Percentiles rank a stretch among this genome's conserved stretches.
These are phyloP conservation scores for Pluvianellus socialis DNA, from an alignment of 2,113 vertebrate species.

Conservation along the genomic window DNA sequence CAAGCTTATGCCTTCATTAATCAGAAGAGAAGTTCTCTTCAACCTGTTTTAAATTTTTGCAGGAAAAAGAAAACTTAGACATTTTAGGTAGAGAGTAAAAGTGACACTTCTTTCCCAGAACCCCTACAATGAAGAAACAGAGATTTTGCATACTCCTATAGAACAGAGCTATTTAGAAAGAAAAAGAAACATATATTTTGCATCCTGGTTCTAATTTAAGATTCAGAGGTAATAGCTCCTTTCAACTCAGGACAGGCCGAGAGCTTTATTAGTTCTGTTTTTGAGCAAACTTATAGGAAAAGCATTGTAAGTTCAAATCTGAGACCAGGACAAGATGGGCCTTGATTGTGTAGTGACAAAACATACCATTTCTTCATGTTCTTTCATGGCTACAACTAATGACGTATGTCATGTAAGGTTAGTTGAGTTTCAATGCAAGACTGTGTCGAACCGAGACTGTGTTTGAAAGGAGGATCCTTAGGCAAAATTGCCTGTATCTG, in stretches of 20 bases:
- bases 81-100: not conserved
- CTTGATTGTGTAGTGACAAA: not conserved
- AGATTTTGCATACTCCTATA: not conserved
- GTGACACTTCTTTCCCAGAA: not conserved
- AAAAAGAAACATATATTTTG: not conserved
- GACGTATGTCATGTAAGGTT: not conserved
- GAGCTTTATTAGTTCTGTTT: not conserved
- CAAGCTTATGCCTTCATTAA: slow-evolving; percentile 27
- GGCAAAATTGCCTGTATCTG: not conserved
- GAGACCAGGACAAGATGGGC: not conserved
- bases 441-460: not conserved
- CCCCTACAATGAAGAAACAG: not conserved
- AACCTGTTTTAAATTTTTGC: not conserved
- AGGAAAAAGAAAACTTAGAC: not conserved
- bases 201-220: not conserved
- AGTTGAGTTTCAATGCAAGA: not conserved
- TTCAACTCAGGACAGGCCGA: not conserved
- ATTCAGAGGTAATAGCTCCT: not conserved
- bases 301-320: not conserved
- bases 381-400: not conserved
- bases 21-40: not conserved
- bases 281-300: not conserved
- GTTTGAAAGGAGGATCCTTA: not conserved
- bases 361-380: not conserved
- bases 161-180: not conserved